These are phyloP conservation scores for Chauna torquata DNA, from an alignment of 2,113 vertebrate species.

Conservation along the genomic window DNA sequence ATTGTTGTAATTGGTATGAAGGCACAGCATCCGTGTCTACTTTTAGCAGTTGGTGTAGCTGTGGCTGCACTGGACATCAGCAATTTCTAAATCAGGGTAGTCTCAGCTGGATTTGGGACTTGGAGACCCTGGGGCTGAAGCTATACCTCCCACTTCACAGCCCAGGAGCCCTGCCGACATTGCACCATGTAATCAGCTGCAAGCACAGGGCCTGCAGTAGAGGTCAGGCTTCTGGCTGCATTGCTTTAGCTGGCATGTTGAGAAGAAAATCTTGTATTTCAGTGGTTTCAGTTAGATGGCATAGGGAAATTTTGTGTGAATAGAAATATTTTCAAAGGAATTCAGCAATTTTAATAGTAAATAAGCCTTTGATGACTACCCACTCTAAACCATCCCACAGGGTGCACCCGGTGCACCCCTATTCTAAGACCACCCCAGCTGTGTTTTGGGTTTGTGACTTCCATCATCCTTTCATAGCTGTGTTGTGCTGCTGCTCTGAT, in stretches of 20 bases:
- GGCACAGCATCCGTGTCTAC: neutral
- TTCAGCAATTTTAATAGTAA: neutral
- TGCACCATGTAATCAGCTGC: neutral
- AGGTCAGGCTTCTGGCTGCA: neutral
- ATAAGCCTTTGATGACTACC: neutral
- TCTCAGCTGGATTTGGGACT: neutral
- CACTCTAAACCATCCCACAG: neutral
- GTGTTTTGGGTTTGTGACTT: neutral
- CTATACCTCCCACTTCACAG: neutral
- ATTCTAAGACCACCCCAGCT: neutral
- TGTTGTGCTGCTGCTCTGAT: neutral
- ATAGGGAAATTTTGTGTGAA: neutral
- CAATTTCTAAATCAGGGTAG: neutral
- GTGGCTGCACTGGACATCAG: neutral
- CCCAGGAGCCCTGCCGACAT: neutral
- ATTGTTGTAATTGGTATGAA: neutral
- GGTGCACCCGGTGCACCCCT: neutral
- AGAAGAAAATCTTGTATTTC: neutral
- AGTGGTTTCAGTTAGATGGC: neutral
- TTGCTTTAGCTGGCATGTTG: neutral
- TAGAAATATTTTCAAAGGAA: neutral
- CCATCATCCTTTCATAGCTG: neutral
- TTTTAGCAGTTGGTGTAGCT: neutral
- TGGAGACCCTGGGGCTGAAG: neutral
- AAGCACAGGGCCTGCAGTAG: neutral